These are phyloP conservation scores for Epizoanthus scotinus DNA, from an alignment of 92 coral and sea anemone species.

Conservation along the genomic window DNA sequence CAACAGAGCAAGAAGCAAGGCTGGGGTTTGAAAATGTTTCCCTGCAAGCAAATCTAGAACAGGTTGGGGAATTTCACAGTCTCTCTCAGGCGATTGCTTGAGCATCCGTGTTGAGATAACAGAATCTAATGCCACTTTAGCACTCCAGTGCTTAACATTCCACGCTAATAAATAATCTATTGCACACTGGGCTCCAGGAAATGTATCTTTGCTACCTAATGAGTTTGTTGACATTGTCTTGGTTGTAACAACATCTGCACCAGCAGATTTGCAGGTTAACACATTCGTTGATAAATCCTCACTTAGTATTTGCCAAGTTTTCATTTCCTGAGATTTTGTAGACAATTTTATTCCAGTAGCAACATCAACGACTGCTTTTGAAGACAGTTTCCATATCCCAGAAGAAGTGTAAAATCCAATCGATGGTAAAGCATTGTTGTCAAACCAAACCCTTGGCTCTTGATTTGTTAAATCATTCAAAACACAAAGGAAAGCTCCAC, in stretches of 20 bases:
- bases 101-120: constrained; percentile 47
- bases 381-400: constrained; percentile 81
- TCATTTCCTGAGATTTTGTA: not conserved
- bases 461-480: constrained; percentile 60
- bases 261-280: not conserved
- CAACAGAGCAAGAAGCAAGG: constrained; percentile 65
- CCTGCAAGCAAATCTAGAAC: constrained; percentile 59
- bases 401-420: constrained; percentile 73
- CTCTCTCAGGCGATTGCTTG: constrained; percentile 22
- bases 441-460: constrained; percentile 52
- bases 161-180: constrained; percentile 60
- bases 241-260: not conserved
- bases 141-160: constrained; percentile 67
- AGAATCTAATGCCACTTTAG: constrained; percentile 73
- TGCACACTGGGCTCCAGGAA: constrained; percentile 47
- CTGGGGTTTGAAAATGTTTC: constrained; percentile 77
- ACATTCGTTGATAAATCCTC: not conserved
- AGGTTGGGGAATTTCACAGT: constrained; percentile 47
- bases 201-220: constrained; percentile 11
- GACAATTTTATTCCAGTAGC: constrained; percentile 59
- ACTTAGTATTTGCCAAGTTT: not conserved
- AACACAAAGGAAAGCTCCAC: constrained; percentile 70
- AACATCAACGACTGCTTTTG: constrained; percentile 63
- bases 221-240: not conserved
- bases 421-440: constrained; percentile 47